phyloP scores from a whole-genome alignment of 2,113 vertebrate species.

The Ictidomys tridecemlineatus region DNA sequence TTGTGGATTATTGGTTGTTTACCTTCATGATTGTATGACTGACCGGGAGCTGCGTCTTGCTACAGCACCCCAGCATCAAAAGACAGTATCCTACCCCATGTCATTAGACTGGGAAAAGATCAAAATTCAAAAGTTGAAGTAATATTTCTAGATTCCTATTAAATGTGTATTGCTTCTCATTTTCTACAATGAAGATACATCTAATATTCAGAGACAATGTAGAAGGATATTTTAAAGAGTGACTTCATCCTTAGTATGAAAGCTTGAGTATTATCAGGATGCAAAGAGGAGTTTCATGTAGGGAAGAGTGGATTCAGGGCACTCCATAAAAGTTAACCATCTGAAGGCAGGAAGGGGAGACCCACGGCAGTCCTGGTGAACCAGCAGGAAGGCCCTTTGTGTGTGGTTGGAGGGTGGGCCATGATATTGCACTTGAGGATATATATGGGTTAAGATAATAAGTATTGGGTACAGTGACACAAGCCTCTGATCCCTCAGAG shows the following conservation, averaged over 20 bases:
- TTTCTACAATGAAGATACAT: background rate
- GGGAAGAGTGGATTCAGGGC: accelerated
- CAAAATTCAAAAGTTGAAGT: background rate
- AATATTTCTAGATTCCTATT: background rate
- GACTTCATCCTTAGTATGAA: background rate
- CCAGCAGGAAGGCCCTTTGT: background rate
- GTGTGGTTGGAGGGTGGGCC: background rate
- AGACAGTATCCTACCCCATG: background rate
- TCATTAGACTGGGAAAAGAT: background rate
- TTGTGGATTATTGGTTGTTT: background rate
- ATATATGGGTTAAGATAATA: background rate
- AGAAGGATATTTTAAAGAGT: background rate
- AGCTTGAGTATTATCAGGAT: no score
- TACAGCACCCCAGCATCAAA: no score
- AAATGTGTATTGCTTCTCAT: background rate
- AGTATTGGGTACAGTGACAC: background rate
- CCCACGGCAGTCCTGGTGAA: background rate
- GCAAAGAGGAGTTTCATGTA: background rate
- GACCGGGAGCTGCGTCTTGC: background rate
- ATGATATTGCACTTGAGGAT: background rate
- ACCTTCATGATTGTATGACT: background rate
- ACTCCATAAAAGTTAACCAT: accelerated
- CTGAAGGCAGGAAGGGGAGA: accelerated
- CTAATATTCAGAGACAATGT: background rate
- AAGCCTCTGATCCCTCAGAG: no score